Percentiles rank a stretch among this genome's conserved stretches.
phyloP scores from a whole-genome alignment of 2,113 vertebrate species.

The Scomber japonicus region DNA sequence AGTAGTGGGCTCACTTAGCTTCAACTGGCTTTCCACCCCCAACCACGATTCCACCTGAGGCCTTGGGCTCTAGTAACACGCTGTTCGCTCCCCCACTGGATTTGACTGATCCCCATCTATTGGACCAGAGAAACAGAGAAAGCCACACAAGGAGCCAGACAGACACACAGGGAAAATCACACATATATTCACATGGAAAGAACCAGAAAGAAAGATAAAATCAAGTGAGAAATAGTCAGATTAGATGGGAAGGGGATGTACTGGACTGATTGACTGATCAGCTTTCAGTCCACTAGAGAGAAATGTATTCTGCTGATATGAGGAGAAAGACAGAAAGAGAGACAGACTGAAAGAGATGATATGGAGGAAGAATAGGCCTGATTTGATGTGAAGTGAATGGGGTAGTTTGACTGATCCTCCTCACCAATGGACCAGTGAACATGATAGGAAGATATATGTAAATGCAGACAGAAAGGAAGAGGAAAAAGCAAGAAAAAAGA shows the following conservation, averaged over 20 bases:
- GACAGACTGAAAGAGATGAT: slow-evolving; percentile 32
- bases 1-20: slow-evolving; percentile 39
- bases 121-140: slow-evolving; percentile 1
- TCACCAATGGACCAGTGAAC: slow-evolving; percentile 50
- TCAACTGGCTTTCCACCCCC: slow-evolving; percentile 25
- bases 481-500: slow-evolving; percentile 21
- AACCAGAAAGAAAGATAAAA: slow-evolving; percentile 51
- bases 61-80: slow-evolving; percentile 51
- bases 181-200: slow-evolving; percentile 28
- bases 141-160: slow-evolving; percentile 37
- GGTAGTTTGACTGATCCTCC: slow-evolving; percentile 59
- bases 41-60: slow-evolving; percentile 30
- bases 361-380: slow-evolving; percentile 34
- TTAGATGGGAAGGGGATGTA: slow-evolving; percentile 38
- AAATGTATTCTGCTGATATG: slow-evolving; percentile 24
- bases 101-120: slow-evolving; percentile 60
- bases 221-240: slow-evolving; percentile 36
- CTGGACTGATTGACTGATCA: slow-evolving; percentile 60
- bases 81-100: slow-evolving; percentile 55
- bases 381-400: slow-evolving; percentile 56
- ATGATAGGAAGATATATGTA: slow-evolving; percentile 43
- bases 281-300: slow-evolving; percentile 58
- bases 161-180: slow-evolving; percentile 8
- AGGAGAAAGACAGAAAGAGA: slow-evolving; percentile 25
- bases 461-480: slow-evolving; percentile 16